A percentile compares a stretch with the other conserved stretches of the same genome.
phyloP scores from a whole-genome alignment of 37 sponge, comb jelly and placozoan species.

The Agelas oroides region DNA sequence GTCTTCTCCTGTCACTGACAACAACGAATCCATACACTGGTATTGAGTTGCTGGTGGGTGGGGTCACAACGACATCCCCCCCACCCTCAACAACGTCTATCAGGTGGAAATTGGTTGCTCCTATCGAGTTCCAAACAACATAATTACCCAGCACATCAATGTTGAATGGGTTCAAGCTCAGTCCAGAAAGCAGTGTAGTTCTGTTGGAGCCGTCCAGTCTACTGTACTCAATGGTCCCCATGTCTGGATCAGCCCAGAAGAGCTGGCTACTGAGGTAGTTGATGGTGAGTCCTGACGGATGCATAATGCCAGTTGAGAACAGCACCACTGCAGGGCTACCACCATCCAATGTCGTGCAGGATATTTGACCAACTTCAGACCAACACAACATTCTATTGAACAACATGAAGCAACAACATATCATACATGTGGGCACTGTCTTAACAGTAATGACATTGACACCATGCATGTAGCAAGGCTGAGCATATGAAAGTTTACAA shows the following conservation, averaged over 20 bases:
- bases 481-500: too few species aligned
- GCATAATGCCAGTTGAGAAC: neutral
- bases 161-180: conserved; percentile 22
- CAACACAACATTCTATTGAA: conserved; percentile 46
- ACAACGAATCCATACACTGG: conserved; percentile 26
- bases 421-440: too few species aligned
- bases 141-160: conserved; percentile 25
- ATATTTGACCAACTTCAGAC: conserved; percentile 40
- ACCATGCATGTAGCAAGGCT: too few species aligned
- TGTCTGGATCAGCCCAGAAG: conserved; percentile 49
- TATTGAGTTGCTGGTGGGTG: neutral
- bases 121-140: conserved; percentile 29
- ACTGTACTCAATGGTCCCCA: conserved; percentile 1
- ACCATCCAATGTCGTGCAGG: conserved; percentile 3
- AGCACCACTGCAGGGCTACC: neutral
- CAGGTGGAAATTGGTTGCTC: neutral
- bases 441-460: too few species aligned
- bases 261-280: conserved; percentile 35
- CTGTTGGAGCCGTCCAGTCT: neutral
- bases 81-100: neutral
- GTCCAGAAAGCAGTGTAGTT: neutral
- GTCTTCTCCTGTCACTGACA: conserved; percentile 47
- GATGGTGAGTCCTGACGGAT: conserved; percentile 45
- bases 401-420: too few species aligned
- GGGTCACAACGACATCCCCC: neutral